These are phyloP conservation scores for Camptogramma bilineatum DNA, from an alignment of 2,888 invertebrate genomes.

Conservation along the genomic window DNA sequence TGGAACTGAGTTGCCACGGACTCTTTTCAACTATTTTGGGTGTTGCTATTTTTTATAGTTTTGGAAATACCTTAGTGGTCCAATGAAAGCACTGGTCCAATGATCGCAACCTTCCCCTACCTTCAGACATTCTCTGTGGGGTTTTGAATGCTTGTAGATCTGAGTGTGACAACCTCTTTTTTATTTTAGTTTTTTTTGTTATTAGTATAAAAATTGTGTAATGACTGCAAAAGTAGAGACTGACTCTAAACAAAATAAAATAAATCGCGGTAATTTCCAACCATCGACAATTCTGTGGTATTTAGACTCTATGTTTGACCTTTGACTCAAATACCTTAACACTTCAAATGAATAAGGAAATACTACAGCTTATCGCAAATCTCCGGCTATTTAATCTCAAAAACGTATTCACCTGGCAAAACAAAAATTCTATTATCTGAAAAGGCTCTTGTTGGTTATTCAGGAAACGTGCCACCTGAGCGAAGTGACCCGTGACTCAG, in stretches of 20 bases:
- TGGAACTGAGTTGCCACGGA: no score
- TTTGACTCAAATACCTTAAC: constrained; percentile 13
- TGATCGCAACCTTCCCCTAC: no score
- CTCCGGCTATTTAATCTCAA: constrained; percentile 27
- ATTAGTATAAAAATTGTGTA: no score
- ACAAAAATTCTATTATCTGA: constrained; percentile 37
- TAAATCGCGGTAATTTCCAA: not conserved
- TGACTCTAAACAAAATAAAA: not conserved
- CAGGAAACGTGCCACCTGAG: constrained; percentile 53
- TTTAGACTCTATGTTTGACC: constrained; percentile 4
- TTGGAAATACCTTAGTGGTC: no score
- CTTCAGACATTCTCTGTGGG: no score
- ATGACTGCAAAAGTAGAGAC: not conserved
- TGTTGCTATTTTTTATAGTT: no score
- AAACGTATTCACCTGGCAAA: constrained; percentile 34
- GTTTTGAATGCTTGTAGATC: no score
- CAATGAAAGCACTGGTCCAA: no score
- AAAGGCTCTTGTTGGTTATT: constrained; percentile 53
- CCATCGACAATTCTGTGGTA: not conserved
- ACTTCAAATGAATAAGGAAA: constrained; percentile 13
- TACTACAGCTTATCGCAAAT: constrained; percentile 23
- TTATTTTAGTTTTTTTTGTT: no score
- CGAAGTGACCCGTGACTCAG: constrained; percentile 56
- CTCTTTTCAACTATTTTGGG: no score
- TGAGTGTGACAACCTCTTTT: no score